A percentile compares a stretch with the other conserved stretches of the same genome.
These are phyloP conservation scores for Megalopta genalis DNA, from an alignment of 1,140 invertebrate species.

Conservation along the genomic window DNA sequence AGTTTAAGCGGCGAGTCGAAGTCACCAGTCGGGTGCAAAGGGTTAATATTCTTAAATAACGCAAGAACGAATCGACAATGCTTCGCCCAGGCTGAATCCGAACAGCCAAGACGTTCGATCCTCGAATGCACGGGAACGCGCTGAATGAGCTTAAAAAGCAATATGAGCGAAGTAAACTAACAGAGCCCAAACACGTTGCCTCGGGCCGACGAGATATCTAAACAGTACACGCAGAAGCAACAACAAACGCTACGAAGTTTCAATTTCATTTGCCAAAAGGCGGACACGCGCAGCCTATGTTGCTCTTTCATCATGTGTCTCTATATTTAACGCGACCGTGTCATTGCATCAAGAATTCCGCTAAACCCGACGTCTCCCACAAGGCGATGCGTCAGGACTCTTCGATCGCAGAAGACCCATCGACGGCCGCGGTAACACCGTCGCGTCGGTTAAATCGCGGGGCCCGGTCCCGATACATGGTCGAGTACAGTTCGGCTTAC, in stretches of 20 bases:
- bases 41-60: too few species aligned
- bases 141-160: too few species aligned
- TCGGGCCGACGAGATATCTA: neutral
- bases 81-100: too few species aligned
- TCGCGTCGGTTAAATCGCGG: too few species aligned
- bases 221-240: neutral
- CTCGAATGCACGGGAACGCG: too few species aligned
- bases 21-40: too few species aligned
- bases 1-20: too few species aligned
- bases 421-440: neutral
- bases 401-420: neutral
- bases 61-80: too few species aligned
- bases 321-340: neutral
- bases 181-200: neutral
- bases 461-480: too few species aligned
- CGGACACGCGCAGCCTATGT: neutral
- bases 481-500: conserved; percentile 25
- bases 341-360: neutral
- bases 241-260: neutral
- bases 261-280: neutral
- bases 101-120: too few species aligned
- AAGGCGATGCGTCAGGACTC: neutral
- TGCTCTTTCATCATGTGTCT: neutral
- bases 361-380: neutral
- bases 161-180: neutral